phyloP scores from a whole-genome alignment of 2,113 vertebrate species.

The Oryzias woworae region DNA sequence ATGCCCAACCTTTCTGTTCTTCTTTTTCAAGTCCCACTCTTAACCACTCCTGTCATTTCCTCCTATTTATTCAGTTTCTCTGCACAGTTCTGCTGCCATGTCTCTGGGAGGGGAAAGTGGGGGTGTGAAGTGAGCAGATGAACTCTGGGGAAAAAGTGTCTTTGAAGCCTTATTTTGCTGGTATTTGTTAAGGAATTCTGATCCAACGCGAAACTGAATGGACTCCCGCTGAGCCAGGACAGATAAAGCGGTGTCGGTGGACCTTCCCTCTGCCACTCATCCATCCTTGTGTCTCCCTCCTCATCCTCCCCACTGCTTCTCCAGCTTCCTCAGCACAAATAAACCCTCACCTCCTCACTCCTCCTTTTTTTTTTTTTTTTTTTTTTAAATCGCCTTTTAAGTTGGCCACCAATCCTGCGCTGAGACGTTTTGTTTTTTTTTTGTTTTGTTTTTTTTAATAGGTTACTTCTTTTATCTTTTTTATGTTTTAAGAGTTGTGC shows the following conservation, averaged over 20 bases:
- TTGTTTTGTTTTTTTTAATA: slow-evolving; percentile 30
- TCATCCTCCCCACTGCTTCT: slow-evolving; percentile 13
- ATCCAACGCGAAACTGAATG: too few relatives aligned
- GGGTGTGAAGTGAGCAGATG: slow-evolving; percentile 14
- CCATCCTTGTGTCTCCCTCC: slow-evolving; percentile 7
- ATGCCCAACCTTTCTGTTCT: slow-evolving; percentile 61
- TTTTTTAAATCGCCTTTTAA: slow-evolving; percentile 6
- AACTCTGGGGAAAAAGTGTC: slow-evolving; percentile 36
- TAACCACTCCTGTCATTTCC: slow-evolving; percentile 64
- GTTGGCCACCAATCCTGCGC: slow-evolving; percentile 8
- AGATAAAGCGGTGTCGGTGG: slow-evolving; percentile 4
- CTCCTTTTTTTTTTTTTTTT: background rate
- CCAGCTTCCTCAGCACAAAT: slow-evolving; percentile 59
- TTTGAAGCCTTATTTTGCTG: slow-evolving; percentile 1
- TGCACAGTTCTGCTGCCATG: slow-evolving; percentile 47
- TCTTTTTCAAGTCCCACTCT: slow-evolving; percentile 49
- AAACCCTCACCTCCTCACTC: slow-evolving; percentile 47
- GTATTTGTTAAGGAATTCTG: too few relatives aligned
- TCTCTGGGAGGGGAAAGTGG: background rate
- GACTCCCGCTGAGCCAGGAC: too few relatives aligned
- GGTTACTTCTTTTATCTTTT: slow-evolving; percentile 51
- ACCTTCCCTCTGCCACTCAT: slow-evolving; percentile 6
- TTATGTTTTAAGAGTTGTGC: slow-evolving; percentile 59
- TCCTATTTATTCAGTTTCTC: slow-evolving; percentile 70
- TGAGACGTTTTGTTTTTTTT: slow-evolving; percentile 36